Percentiles rank a stretch among this genome's conserved stretches.
These are phyloP conservation scores for Pitta sordida DNA, from an alignment of 2,113 vertebrate species.

Conservation along the genomic window DNA sequence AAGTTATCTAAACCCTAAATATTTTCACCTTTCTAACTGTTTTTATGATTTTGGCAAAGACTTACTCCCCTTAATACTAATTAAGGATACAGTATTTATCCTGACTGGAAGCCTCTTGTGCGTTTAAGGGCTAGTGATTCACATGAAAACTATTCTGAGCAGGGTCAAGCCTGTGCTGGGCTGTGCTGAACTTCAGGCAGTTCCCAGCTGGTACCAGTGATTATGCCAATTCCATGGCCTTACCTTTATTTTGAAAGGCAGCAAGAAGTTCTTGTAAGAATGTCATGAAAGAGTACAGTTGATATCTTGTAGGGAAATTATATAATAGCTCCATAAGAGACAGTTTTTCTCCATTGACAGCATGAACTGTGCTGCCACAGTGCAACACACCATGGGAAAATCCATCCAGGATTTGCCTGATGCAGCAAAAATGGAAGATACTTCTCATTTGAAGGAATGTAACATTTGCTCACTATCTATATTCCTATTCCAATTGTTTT, in stretches of 20 bases:
- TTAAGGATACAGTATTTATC: not conserved
- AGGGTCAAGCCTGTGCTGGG: too few species aligned
- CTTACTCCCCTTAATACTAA: not conserved
- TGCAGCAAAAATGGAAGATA: not conserved
- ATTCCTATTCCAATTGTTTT: not conserved
- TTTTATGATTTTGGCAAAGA: not conserved
- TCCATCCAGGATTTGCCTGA: not conserved
- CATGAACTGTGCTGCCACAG: too few species aligned
- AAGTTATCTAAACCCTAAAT: not conserved
- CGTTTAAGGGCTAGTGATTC: not conserved
- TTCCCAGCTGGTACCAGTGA: not conserved
- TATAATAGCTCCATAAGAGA: not conserved
- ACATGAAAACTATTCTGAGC: fast-evolving
- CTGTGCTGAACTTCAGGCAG: not conserved
- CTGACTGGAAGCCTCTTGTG: not conserved
- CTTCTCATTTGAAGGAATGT: not conserved
- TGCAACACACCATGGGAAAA: not conserved
- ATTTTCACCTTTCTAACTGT: not conserved
- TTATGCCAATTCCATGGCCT: too few species aligned
- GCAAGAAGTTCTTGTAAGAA: not conserved
- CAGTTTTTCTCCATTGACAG: not conserved
- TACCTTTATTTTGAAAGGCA: not conserved
- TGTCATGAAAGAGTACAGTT: not conserved
- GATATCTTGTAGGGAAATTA: not conserved
- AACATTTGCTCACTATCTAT: not conserved